These are phyloP conservation scores for Champsocephalus esox DNA, from an alignment of 2,797 vertebrate species.

Conservation along the genomic window DNA sequence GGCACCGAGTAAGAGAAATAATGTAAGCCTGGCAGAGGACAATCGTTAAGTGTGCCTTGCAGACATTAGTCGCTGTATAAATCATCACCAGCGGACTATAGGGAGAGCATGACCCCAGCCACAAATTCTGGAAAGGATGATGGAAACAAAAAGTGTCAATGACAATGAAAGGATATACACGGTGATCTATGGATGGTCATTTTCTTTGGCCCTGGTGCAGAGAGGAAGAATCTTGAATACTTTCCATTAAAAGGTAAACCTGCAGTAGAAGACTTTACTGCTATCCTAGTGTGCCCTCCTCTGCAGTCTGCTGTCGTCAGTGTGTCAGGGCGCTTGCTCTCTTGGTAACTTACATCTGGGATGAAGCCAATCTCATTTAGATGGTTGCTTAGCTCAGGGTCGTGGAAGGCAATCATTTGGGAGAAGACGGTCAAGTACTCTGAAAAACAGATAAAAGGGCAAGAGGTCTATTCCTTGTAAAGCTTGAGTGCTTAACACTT, in stretches of 20 bases:
- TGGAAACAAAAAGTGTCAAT: conserved; percentile 55
- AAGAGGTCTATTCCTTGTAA: not conserved
- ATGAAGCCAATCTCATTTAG: conserved; percentile 99
- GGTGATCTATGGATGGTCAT: conserved; percentile 45
- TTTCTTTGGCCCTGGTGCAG: conserved; percentile 35
- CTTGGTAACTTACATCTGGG: conserved; percentile 92
- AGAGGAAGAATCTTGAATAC: conserved; percentile 29
- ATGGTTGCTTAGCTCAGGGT: conserved; percentile 98
- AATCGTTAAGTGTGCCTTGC: conserved; percentile 68
- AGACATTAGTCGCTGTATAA: conserved; percentile 74
- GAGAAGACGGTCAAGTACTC: conserved; percentile 99
- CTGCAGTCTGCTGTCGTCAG: conserved; percentile 26
- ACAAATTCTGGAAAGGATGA: conserved; percentile 54
- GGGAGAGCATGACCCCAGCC: conserved; percentile 70
- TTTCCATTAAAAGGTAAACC: conserved; percentile 39
- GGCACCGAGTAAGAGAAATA: conserved; percentile 65
- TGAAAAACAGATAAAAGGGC: conserved; percentile 72
- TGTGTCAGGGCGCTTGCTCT: conserved; percentile 19
- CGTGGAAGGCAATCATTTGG: conserved; percentile 99
- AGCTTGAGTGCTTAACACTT: not conserved
- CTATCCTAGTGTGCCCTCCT: conserved; percentile 15
- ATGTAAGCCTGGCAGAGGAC: conserved; percentile 60
- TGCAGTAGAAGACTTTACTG: not conserved
- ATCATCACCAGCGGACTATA: conserved; percentile 62
- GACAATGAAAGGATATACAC: conserved; percentile 52